phyloP scores from a whole-genome alignment of 2,113 vertebrate species.

The Taxidea taxus region DNA sequence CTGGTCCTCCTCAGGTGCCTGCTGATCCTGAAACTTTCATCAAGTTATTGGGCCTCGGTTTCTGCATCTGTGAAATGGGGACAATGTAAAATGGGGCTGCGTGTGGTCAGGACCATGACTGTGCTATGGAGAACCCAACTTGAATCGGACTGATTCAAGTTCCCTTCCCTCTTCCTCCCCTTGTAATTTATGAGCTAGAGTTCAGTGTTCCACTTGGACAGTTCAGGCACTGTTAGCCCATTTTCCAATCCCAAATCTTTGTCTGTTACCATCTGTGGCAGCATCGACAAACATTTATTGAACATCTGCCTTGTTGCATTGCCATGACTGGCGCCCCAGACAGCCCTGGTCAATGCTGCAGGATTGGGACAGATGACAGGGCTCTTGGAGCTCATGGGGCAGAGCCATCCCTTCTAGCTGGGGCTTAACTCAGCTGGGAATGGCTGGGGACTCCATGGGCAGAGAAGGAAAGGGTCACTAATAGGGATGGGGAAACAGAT shows the following conservation, averaged over 20 bases:
- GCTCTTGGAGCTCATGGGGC: background rate
- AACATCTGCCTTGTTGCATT: accelerated
- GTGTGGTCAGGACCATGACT: accelerated
- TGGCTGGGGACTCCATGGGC: background rate
- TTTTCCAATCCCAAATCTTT: background rate
- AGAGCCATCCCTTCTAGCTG: accelerated
- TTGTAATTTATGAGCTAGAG: background rate
- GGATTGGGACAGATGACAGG: background rate
- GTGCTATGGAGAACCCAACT: accelerated
- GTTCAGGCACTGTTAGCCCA: accelerated
- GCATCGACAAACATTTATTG: background rate
- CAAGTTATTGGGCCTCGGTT: background rate
- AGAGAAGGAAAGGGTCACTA: background rate
- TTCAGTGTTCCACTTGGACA: background rate
- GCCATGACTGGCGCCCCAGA: background rate
- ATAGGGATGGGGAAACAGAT: background rate
- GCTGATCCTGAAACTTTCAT: background rate
- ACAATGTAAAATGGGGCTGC: background rate
- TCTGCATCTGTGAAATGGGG: background rate
- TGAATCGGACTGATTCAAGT: background rate
- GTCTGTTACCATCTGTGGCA: background rate
- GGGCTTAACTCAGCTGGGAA: accelerated
- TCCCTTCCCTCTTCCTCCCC: too few species aligned
- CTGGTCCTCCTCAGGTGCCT: background rate
- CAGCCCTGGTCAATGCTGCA: too few species aligned